These are phyloP conservation scores for Scomberomorus guttatus DNA, from an alignment of 2,797 vertebrate genomes.

Conservation along the genomic window DNA sequence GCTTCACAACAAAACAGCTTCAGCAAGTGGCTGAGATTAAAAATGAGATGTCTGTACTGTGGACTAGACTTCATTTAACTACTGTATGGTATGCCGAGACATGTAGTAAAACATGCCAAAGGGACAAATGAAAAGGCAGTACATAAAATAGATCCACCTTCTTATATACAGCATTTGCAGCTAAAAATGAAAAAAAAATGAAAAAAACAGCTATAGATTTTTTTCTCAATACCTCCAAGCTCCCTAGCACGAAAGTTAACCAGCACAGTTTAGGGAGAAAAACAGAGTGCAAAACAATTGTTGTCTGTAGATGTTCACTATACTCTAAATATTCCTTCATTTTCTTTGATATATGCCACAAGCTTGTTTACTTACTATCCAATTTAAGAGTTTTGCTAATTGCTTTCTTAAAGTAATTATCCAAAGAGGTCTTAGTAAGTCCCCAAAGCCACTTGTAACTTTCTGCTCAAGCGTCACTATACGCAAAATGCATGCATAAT, in stretches of 20 bases:
- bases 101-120: neutral
- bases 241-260: neutral
- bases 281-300: neutral
- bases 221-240: neutral
- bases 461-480: slow-evolving; percentile 49
- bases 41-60: slow-evolving; percentile 13
- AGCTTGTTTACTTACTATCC: slow-evolving; percentile 70
- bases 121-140: neutral
- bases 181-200: neutral
- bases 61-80: neutral
- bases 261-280: slow-evolving; percentile 6
- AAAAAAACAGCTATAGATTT: neutral
- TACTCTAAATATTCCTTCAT: slow-evolving; percentile 8
- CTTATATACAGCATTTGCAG: neutral
- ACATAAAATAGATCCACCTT: neutral
- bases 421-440: slow-evolving; percentile 62
- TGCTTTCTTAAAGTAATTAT: slow-evolving; percentile 76
- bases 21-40: slow-evolving; percentile 7
- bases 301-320: slow-evolving; percentile 16
- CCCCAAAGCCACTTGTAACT: slow-evolving; percentile 60
- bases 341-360: slow-evolving; percentile 57
- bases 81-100: neutral
- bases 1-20: slow-evolving; percentile 17
- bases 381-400: slow-evolving; percentile 72
- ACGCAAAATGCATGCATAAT: slow-evolving; percentile 61